Evolutionary conservation across 2,113 vertebrate species (phyloP), one percentile per base, ranked within the genome.

Genomic region (Pollimyrus isidori): DNA sequence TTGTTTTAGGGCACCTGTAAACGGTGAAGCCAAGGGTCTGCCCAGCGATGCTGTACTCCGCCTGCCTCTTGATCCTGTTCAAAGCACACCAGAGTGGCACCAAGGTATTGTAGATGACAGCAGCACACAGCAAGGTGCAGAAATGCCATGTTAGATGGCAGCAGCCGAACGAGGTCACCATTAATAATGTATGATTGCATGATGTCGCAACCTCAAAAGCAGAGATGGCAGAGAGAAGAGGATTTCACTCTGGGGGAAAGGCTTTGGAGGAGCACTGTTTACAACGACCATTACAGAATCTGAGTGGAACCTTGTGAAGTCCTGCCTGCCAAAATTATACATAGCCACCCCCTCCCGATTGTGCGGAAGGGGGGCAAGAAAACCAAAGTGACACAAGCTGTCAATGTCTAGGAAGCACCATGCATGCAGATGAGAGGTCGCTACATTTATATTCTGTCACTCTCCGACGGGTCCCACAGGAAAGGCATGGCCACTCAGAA

Each of bases 161-260:
- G 48, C 13, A 21, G 26, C 48, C 21, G 1, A 82, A 83, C 13
- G 49, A 73, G 88, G 88, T 48, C 30, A 21, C 88, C 88, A 89
- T 89, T 89, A 89, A 89, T 56, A 89, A 89, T 80, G 50, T 73
- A 53, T 80, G 48, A 82, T 69, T 82, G 88, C 65, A 39, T 82
- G 69, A 83, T 46, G 19, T 52, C 2, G 23, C 17, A 83, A 56
- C 49, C 88, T 82, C 65, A 88, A 88, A 88, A 65, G 69, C 13
- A 80, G 10, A 76, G 39, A 23, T 10, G 10, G 87, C 62, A 15
- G 21, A n/a, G 62, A 69, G 62, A 49, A 76, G 87, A 56, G 15
- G 49, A 50, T 5, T 52, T 39, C 30, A 13, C 48, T 39, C 88
- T 42, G 85, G 7, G 85, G 85, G 50, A 4, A 6, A 35, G 0